phyloP scores from a whole-genome alignment of 2,113 vertebrate genomes.

The Grammomys dolichurus region DNA sequence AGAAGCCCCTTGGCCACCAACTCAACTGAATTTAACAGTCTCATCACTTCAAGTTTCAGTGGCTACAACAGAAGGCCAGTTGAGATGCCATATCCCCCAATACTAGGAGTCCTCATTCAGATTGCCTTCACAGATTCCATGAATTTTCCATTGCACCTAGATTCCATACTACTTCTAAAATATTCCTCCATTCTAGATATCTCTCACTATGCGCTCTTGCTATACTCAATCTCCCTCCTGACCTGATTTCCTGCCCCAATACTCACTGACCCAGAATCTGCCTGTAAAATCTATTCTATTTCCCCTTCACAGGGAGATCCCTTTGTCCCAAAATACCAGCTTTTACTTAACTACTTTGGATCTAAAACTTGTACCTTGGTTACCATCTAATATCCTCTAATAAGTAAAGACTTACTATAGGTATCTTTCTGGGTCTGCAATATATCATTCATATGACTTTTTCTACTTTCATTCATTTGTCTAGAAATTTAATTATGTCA shows the following conservation, averaged over 20 bases:
- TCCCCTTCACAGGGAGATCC: too few species aligned
- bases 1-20: not conserved
- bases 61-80: not conserved
- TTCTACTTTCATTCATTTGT: not conserved
- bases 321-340: too few species aligned
- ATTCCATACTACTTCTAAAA: not conserved
- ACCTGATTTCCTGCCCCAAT: not conserved
- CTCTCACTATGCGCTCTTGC: not conserved
- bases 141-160: not conserved
- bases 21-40: not conserved
- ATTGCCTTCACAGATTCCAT: not conserved
- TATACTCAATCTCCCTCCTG: not conserved
- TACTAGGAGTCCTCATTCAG: not conserved
- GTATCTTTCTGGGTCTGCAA: not conserved
- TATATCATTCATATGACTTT: not conserved
- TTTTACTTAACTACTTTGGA: not conserved
- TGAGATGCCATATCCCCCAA: not conserved
- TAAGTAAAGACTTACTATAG: not conserved
- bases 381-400: not conserved
- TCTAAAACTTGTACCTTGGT: not conserved
- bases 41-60: not conserved
- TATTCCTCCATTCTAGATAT: not conserved
- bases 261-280: not conserved
- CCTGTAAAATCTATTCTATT: too few species aligned
- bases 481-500: not conserved